Conservation (phyloP, 1,140 invertebrate genomes). For the Nasonia longicornis region DNA sequence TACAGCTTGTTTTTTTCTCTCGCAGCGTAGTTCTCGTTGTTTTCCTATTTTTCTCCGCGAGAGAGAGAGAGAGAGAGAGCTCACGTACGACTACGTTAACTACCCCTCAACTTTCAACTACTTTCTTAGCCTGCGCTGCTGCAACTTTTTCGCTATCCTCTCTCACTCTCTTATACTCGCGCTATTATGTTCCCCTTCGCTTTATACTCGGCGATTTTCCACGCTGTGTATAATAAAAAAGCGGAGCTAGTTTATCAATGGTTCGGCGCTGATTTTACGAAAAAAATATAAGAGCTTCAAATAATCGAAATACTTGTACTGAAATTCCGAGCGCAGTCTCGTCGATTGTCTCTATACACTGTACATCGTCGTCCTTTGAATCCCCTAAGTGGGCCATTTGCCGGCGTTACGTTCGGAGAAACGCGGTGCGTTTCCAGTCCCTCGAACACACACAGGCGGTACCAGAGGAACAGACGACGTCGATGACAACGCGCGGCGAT, state of each 20-base stretch:
- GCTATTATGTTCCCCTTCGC: slow-evolving; percentile 34
- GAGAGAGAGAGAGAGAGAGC: background rate
- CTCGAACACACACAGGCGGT: background rate
- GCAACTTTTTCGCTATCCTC: slow-evolving; percentile 35
- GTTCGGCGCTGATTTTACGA: background rate
- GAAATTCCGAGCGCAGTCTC: background rate
- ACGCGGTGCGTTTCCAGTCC: background rate
- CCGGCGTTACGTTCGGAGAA: background rate
- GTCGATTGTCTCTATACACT: background rate
- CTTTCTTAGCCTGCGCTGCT: slow-evolving; percentile 4
- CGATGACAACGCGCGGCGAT: background rate
- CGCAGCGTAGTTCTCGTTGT: background rate
- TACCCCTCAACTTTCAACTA: slow-evolving; percentile 38
- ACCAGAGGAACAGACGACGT: background rate
- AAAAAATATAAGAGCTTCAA: background rate
- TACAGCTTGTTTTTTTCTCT: background rate
- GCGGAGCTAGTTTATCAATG: background rate
- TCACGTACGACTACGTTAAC: slow-evolving; percentile 43
- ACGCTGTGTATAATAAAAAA: slow-evolving; percentile 7
- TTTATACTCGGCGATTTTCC: slow-evolving; percentile 21
- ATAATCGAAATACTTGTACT: background rate
- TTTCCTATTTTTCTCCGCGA: slow-evolving; percentile 27
- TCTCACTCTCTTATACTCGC: background rate
- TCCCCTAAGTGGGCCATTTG: slow-evolving; percentile 34
- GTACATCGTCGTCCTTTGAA: slow-evolving; percentile 8